Evolutionary conservation across 2,113 vertebrate genomes (phyloP).

Genomic region (Solenodon paradoxus): DNA sequence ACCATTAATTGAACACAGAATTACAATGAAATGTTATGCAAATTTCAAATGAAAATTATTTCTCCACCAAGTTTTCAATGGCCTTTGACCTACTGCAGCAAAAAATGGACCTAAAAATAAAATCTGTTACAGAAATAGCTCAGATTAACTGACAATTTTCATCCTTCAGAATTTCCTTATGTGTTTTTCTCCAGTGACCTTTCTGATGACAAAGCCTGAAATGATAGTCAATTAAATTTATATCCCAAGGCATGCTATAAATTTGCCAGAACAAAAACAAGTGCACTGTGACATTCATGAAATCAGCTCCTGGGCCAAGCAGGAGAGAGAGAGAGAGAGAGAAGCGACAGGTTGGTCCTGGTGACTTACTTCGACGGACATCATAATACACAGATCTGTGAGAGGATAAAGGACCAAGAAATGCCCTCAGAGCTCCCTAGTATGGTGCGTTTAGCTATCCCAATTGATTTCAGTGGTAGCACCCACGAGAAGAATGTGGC

Average conservation of each 20-base stretch:
- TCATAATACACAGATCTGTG: neutral
- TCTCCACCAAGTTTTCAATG: constrained; percentile 67
- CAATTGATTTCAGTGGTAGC: neutral
- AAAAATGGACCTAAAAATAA: constrained; percentile 70
- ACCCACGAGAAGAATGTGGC: neutral
- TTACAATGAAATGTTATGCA: constrained; percentile 62
- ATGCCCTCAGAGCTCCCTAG: neutral
- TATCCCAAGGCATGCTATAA: constrained; percentile 68
- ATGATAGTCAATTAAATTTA: constrained; percentile 75
- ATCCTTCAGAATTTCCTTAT: constrained; percentile 56
- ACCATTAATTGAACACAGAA: constrained; percentile 60
- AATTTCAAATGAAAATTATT: constrained; percentile 67
- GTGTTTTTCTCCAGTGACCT: constrained; percentile 68
- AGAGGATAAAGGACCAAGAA: neutral
- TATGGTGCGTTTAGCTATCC: neutral
- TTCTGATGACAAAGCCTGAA: constrained; percentile 72
- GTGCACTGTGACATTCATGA: constrained; percentile 64
- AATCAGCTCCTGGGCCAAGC: constrained; percentile 27
- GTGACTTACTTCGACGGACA: neutral
- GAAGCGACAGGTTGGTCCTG: neutral
- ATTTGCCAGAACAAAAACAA: constrained; percentile 64
- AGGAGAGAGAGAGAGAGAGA: neutral
- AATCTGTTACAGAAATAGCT: constrained; percentile 64
- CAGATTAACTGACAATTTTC: constrained; percentile 65
- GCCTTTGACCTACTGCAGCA: constrained; percentile 61